Base-by-base conservation (phyloP, 2,888 invertebrate species). In the Mythimna ferrago region DNA sequence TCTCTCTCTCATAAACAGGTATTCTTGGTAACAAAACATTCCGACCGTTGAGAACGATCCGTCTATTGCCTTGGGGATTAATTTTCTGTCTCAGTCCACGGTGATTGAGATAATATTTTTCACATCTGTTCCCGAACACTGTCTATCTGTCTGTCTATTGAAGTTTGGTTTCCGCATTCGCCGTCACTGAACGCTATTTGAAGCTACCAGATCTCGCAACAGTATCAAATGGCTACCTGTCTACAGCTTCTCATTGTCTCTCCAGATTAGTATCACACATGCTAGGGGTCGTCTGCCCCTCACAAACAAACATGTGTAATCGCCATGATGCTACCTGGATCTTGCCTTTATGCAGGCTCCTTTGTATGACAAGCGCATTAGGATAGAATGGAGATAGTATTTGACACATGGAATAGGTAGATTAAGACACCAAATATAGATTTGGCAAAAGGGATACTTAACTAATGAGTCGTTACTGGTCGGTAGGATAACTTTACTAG, bases 71-170 rank as follows among this genome's bases (percentile, higher is more conserved):
- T n/a, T n/a, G 51, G 51, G 16, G 19, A 19, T 51, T 19, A 16
- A 51, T 19, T 51, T 48, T 19, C 51, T 51, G 19, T 53, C n/a
- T 53, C 9, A n/a, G 51, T 53, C 51, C 9, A 9, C n/a, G 51
- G 51, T 53, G n/a, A 53, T 53, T 53, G 51, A 53, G 51, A 53
- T 53, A 53, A 48, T 48, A 48, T 48, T 53, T 53, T 53, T 53
- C 51, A n/a, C 51, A 53, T 53, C 9, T n/a, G 0, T 2, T 53
- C n/a, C 19, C 2, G 19, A 51, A 51, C 7, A n/a, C 6, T 51
- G 19, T 16, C 6, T 51, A 19, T 16, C 44, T 38, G 9, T 38
- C 38, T 44, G 1, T 48, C 48, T 48, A 48, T 48, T 16, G 16
- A 16, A 48, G 16, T 48, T 48, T 48, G 1, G 6, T 48, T 48